These are phyloP conservation scores for Crotalus viridis DNA, from an alignment of 2,113 vertebrate genomes.

Conservation along the genomic window DNA sequence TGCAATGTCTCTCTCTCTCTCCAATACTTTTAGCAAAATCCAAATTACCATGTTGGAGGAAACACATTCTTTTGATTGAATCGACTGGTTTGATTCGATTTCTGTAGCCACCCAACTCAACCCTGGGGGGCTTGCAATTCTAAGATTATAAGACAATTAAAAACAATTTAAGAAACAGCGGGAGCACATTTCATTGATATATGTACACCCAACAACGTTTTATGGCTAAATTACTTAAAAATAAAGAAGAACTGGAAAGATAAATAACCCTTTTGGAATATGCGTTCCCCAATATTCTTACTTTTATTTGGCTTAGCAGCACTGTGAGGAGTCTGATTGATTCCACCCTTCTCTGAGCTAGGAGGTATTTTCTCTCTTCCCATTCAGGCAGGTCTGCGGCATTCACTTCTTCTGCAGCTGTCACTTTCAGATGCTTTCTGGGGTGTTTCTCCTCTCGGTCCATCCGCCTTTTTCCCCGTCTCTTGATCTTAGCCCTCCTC, in stretches of 20 bases:
- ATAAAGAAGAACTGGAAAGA: background rate
- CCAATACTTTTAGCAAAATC: background rate
- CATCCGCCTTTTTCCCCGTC: constrained; percentile 70
- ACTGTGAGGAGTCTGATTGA: constrained; percentile 72
- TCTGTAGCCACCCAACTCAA: background rate
- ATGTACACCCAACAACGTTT: too few relatives aligned
- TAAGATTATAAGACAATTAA: background rate
- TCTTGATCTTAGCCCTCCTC: constrained; percentile 70
- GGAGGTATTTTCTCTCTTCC: constrained; percentile 74
- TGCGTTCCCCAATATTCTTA: constrained; percentile 65
- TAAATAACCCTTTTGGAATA: constrained; percentile 25
- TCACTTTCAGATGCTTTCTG: constrained; percentile 61
- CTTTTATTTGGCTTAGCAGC: constrained; percentile 75
- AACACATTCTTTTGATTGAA: background rate
- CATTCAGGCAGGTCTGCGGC: constrained; percentile 68
- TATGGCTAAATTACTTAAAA: background rate
- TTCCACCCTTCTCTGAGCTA: constrained; percentile 74
- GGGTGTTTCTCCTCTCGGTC: constrained; percentile 63
- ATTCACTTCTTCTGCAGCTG: constrained; percentile 56
- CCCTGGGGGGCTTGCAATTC: background rate
- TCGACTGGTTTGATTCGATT: too few relatives aligned
- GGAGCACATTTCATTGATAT: background rate
- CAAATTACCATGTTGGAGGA: background rate
- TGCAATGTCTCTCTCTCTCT: background rate
- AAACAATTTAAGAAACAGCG: fast-evolving